Base-by-base conservation (phyloP, 1,140 invertebrate genomes). In the Eciton burchellii region DNA sequence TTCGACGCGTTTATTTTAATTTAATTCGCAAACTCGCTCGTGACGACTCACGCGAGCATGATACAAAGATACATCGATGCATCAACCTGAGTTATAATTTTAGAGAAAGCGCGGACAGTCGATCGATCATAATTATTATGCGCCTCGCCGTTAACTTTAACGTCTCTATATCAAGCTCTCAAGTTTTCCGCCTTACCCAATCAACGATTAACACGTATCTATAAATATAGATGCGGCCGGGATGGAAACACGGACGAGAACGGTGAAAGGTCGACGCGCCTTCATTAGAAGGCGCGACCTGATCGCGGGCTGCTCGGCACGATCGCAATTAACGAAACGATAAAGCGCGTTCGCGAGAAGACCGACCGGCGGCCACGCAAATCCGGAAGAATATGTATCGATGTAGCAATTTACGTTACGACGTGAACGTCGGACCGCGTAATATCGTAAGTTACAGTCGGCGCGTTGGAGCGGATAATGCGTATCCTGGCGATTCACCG, bases 401-500 rank as follows among this genome's bases (percentile, higher is more conserved):
- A 88, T 81, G 82, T 71, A 86, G 82, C 82, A 84, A 86, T 89
- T 86, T 88, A 84, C 79, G 74, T 86, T 86, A 86, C 84, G 83
- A 43, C 54, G 66, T 43, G 29, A 73, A 56, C 47, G 65, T 57
- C 54, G 45, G 9, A 11, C 29, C 41, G n/a, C 65, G 81, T 84
- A 87, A 89, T 85, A 82, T 89, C 76, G 59, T 83, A 79, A 83
- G 84, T 83, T 86, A 86, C 81, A 77, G 88, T 88, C 86, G 85
- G 89, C 84, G 85, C 66, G 74, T 89, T 86, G 81, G 84, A 88
- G 84, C 72, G 77, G 83, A 63, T 86, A 84, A 88, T 87, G 88
- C 86, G 82, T 91, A 89, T 85, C 86, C 35, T n/a, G n/a, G 82
- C 81, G 86, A 87, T 87, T 89, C 81, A 81, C 84, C 83, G 87